Conservation (phyloP, 2,113 vertebrate genomes). For the Illadopsis cleaveri region DNA sequence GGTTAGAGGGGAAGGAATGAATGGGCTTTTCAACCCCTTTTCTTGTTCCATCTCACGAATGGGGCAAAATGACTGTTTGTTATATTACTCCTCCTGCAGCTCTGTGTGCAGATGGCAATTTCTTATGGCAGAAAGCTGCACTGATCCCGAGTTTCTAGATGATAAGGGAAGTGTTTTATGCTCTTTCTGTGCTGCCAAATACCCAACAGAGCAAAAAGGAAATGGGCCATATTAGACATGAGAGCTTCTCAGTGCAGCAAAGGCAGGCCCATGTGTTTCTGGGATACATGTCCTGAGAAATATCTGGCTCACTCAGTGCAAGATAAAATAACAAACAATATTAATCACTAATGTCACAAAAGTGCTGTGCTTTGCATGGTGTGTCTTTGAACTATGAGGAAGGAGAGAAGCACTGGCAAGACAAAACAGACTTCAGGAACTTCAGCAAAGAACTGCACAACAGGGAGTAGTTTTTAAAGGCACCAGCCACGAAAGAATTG, state of each 20-base stretch:
- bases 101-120: neutral
- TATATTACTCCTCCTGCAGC: neutral
- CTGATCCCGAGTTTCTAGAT: neutral
- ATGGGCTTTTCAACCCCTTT: neutral
- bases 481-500: slow-evolving; percentile 24
- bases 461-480: slow-evolving; percentile 70
- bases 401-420: slow-evolving; percentile 39
- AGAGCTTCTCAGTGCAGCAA: neutral
- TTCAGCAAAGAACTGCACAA: slow-evolving; percentile 54
- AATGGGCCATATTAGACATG: neutral
- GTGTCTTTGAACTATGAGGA: slow-evolving; percentile 46
- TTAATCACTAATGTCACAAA: neutral
- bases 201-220: neutral
- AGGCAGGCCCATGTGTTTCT: neutral
- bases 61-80: neutral
- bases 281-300: neutral
- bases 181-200: neutral
- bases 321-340: slow-evolving; percentile 12
- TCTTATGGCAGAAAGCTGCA: neutral
- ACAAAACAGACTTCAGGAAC: slow-evolving; percentile 66
- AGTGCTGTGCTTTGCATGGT: slow-evolving; percentile 12
- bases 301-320: neutral
- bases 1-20: neutral
- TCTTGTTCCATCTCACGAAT: neutral
- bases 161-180: neutral